These are phyloP conservation scores for Heliconius hewitsoni DNA, from an alignment of 1,140 invertebrate species.

Conservation along the genomic window DNA sequence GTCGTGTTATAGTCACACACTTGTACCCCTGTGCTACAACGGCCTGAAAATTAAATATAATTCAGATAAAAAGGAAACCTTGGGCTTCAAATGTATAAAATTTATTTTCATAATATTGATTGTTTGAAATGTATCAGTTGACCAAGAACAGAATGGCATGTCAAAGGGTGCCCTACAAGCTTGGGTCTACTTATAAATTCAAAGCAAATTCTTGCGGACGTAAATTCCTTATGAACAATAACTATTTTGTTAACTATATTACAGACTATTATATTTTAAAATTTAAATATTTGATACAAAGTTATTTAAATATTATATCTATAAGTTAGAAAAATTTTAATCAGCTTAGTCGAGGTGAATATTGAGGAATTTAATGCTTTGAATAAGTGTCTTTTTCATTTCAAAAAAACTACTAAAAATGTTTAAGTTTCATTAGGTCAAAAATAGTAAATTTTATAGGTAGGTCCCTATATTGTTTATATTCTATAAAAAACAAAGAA, in stretches of 20 bases:
- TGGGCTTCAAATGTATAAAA: background rate
- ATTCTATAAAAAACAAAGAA: too few species aligned
- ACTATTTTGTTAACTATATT: constrained; percentile 25
- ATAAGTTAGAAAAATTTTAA: too few species aligned
- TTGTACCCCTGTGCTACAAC: too few species aligned
- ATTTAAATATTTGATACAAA: background rate
- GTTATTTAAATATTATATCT: background rate
- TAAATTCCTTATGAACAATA: constrained; percentile 33
- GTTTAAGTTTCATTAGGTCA: too few species aligned
- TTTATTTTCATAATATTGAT: constrained; percentile 6
- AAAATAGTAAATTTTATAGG: too few species aligned
- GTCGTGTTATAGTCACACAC: too few species aligned
- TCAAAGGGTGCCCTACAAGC: constrained; percentile 18
- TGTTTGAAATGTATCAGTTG: constrained; percentile 37
- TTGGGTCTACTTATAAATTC: constrained; percentile 32
- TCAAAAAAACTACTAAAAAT: too few species aligned
- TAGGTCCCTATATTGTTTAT: too few species aligned
- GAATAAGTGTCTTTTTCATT: too few species aligned
- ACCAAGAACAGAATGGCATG: constrained; percentile 9
- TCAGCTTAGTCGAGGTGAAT: too few species aligned
- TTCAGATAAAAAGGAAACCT: background rate
- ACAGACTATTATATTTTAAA: constrained; percentile 2
- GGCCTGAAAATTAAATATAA: background rate
- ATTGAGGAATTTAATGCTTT: too few species aligned
- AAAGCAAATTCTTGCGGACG: constrained; percentile 37